A percentile compares a stretch with the other conserved stretches of the same genome.
phyloP scores from a whole-genome alignment of 2,113 vertebrate species.

The Chaenocephalus aceratus region DNA sequence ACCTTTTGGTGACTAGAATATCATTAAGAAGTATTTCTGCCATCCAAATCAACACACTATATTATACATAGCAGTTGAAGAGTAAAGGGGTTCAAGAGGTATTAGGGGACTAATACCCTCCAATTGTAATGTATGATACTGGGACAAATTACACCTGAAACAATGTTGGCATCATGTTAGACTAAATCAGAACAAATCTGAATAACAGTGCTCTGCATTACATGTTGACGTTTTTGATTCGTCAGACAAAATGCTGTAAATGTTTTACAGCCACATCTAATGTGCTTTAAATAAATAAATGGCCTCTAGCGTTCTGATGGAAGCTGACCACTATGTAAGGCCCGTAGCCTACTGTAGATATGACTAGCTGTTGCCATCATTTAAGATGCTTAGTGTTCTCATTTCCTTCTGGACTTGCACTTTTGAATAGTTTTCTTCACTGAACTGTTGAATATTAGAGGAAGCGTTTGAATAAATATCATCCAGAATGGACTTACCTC shows the following conservation, averaged over 20 bases:
- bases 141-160: not conserved
- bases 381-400: not conserved
- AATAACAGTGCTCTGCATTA: not conserved
- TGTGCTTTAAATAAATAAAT: not conserved
- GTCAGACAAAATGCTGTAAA: not conserved
- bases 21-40: not conserved
- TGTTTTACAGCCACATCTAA: not conserved
- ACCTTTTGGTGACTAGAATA: not conserved
- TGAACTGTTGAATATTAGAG: not conserved
- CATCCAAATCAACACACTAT: not conserved
- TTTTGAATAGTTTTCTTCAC: not conserved
- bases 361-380: not conserved
- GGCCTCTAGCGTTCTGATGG: too few species aligned
- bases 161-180: not conserved
- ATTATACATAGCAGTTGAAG: not conserved
- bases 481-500: slow-evolving; percentile 23
- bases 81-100: not conserved
- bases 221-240: not conserved
- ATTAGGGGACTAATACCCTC: not conserved
- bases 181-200: not conserved
- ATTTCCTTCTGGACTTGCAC: not conserved
- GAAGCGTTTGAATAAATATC: not conserved
- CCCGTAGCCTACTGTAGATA: not conserved
- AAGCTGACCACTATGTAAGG: too few species aligned
- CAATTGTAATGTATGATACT: not conserved